These are phyloP conservation scores for Gambusia yucatana DNA, from an alignment of 2,797 vertebrate species.

Conservation along the genomic window DNA sequence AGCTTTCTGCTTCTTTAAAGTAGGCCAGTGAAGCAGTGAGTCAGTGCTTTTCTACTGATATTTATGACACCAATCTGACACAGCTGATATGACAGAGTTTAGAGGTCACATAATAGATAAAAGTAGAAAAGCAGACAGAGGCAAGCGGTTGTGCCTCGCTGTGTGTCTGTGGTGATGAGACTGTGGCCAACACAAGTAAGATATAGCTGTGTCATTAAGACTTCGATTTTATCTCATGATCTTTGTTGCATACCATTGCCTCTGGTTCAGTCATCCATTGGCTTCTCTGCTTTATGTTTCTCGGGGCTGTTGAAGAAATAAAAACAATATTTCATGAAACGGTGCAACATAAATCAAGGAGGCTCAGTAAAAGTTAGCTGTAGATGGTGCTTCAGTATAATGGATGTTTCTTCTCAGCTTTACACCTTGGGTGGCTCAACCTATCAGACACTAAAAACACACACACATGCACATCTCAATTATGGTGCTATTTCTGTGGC, in stretches of 20 bases:
- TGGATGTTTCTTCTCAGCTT: slow-evolving; percentile 43
- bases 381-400: slow-evolving; percentile 2
- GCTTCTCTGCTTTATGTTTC: slow-evolving; percentile 18
- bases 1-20: slow-evolving; percentile 40
- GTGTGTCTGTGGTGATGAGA: slow-evolving; percentile 19
- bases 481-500: slow-evolving; percentile 71
- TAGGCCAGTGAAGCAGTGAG: slow-evolving; percentile 37
- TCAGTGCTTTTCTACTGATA: slow-evolving; percentile 52
- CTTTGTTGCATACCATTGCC: slow-evolving; percentile 38
- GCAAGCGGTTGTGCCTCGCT: slow-evolving; percentile 24
- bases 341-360: slow-evolving; percentile 6
- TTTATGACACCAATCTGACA: slow-evolving; percentile 61
- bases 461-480: slow-evolving; percentile 57
- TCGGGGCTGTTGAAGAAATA: slow-evolving; percentile 26
- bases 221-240: slow-evolving; percentile 55
- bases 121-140: slow-evolving; percentile 42
- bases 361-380: slow-evolving; percentile 13
- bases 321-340: slow-evolving; percentile 27
- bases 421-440: slow-evolving; percentile 33
- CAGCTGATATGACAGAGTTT: slow-evolving; percentile 54
- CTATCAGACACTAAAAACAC: slow-evolving; percentile 21
- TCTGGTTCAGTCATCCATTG: slow-evolving; percentile 24
- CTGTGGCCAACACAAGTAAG: slow-evolving; percentile 38
- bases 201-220: slow-evolving; percentile 42
- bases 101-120: slow-evolving; percentile 62